Base-by-base conservation (phyloP, 1,140 invertebrate genomes). In the Scaptodrosophila lebanonensis region DNA sequence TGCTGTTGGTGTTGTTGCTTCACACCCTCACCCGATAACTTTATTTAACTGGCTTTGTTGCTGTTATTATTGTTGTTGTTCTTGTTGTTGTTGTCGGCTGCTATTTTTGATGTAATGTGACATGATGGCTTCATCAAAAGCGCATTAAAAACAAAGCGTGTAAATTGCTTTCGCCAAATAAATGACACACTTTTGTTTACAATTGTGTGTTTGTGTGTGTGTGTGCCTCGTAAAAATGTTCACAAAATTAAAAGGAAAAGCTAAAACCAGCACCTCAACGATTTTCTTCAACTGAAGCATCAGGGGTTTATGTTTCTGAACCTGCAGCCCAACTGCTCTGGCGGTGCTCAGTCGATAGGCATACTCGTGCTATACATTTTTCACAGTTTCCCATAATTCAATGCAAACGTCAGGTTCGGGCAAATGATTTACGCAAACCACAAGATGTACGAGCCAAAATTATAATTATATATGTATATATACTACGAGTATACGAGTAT, bases 71-170 rank as follows among this genome's bases (percentile, higher is more conserved):
- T 42, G 33, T 33, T 52, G 48, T 7, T 47, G 27, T 33, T 43
- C 22, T 25, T 27, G 38, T n/a, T 52, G 48, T 42, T 47, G 49
- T 9, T 51, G 40, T 27, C 15, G 40, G 30, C 18, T 70, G 66
- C 50, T 49, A 57, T 52, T 61, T 73, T 82, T 79, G 69, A 75
- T 83, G 77, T 83, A 83, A 83, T 83, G 71, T 83, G 77, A 83
- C 76, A 83, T 83, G 77, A 83, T 83, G 77, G 67, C 71, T 83
- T 72, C 71, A 83, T 83, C 77, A 83, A 83, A 83, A 83, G 77
- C 64, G 70, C 76, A 83, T 83, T 82, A 82, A 82, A 79, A 82
- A 82, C 73, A 76, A 77, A 71, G 54, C 61, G 66, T 66, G 53
- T 63, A 66, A 66, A 66, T 66, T 56, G 60, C 48, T 29, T 47